Evolutionary conservation across 1,140 invertebrate species (phyloP).

Genomic region (Drosophila repletoides): DNA sequence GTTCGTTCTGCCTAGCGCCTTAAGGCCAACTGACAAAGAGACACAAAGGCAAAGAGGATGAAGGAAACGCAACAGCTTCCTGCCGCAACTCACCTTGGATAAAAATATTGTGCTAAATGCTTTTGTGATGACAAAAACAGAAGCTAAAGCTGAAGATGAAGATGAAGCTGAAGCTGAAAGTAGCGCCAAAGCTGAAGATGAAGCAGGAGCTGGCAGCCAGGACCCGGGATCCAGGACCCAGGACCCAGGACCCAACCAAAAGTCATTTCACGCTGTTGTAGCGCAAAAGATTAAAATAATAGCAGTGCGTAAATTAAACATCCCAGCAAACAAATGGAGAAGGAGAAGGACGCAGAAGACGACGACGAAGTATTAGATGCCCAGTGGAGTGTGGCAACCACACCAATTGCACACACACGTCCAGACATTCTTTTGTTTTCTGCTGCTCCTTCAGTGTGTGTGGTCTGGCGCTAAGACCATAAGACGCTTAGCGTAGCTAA

Average conservation of each 20-base stretch:
- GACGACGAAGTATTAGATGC: too few relatives aligned
- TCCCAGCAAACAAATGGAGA: constrained; percentile 46
- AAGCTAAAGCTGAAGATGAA: too few relatives aligned
- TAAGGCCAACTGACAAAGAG: not conserved
- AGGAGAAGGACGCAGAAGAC: not conserved
- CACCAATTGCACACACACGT: constrained; percentile 19
- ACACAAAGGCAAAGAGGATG: too few relatives aligned
- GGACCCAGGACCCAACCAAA: constrained; percentile 3
- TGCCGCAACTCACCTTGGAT: constrained; percentile 14
- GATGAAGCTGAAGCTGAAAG: not conserved
- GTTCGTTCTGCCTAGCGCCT: too few relatives aligned
- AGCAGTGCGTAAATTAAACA: constrained; percentile 80
- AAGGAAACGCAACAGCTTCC: too few relatives aligned
- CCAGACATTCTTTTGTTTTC: constrained; percentile 58
- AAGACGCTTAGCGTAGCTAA: constrained; percentile 70
- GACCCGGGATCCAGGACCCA: not conserved
- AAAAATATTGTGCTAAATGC: constrained; percentile 64
- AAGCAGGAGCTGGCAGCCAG: not conserved
- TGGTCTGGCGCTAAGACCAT: constrained; percentile 45
- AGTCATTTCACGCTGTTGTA: constrained; percentile 79
- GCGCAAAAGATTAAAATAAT: constrained; percentile 81
- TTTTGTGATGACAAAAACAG: constrained; percentile 34
- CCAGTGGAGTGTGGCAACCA: constrained; percentile 16
- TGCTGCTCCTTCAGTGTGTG: constrained; percentile 5
- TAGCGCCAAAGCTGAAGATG: not conserved